Percentiles rank a stretch among this genome's conserved stretches.
phyloP scores from a whole-genome alignment of 1,140 invertebrate genomes.

The Gonatopus flavifemur region DNA sequence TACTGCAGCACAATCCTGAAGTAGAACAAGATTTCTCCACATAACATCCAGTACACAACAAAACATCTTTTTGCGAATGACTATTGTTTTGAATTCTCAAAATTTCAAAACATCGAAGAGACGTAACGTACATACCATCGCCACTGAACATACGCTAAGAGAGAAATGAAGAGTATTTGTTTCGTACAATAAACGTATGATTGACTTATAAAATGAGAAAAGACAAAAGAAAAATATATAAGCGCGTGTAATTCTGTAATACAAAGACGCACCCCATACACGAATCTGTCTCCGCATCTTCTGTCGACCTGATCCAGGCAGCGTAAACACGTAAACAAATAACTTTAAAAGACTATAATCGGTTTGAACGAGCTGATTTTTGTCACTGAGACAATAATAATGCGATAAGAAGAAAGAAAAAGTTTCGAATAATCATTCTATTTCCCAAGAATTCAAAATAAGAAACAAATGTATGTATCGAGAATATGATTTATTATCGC shows the following conservation, averaged over 20 bases:
- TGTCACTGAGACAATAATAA: slow-evolving; percentile 16
- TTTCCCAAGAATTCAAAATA: not conserved
- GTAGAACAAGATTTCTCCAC: too few species aligned
- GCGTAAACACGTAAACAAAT: slow-evolving; percentile 42
- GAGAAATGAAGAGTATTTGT: too few species aligned
- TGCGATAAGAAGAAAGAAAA: too few species aligned
- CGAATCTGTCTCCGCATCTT: slow-evolving; percentile 35
- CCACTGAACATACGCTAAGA: too few species aligned
- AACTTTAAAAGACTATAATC: slow-evolving; percentile 16
- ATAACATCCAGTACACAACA: too few species aligned
- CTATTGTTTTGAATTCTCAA: too few species aligned
- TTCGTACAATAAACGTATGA: too few species aligned
- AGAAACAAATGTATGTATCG: not conserved
- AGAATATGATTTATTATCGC: not conserved
- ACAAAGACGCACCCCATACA: slow-evolving; percentile 45
- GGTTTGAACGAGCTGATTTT: slow-evolving; percentile 4
- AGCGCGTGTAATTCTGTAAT: slow-evolving; percentile 32
- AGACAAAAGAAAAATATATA: slow-evolving; percentile 24
- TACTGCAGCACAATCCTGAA: too few species aligned
- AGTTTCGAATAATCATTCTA: not conserved
- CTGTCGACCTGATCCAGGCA: slow-evolving; percentile 39
- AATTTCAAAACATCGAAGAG: too few species aligned
- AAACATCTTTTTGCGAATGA: too few species aligned
- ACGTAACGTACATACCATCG: too few species aligned
- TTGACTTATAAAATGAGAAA: too few species aligned